Evolutionary conservation across 37 sponge, comb jelly and placozoan genomes (phyloP).

Genomic region (Chondrilla cf. caribensis): DNA sequence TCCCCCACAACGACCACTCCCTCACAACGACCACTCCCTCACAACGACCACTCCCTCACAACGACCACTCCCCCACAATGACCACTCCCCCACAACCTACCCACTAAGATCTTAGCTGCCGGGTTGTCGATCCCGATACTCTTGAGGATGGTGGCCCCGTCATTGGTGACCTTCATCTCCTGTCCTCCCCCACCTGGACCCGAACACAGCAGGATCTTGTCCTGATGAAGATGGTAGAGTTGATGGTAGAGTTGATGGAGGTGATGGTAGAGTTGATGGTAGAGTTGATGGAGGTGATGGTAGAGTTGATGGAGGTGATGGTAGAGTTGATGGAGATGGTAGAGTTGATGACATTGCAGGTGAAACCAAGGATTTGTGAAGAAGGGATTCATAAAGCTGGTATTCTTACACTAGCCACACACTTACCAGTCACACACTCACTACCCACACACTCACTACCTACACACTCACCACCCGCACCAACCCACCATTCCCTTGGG

Average conservation of each 20-base stretch:
- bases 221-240: slow-evolving; percentile 33
- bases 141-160: slow-evolving; percentile 96
- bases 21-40: too few relatives aligned
- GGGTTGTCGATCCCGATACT: slow-evolving; percentile 97
- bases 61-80: too few relatives aligned
- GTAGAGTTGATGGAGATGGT: background rate
- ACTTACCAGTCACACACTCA: too few relatives aligned
- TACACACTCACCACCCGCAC: background rate
- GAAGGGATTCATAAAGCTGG: too few relatives aligned
- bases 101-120: slow-evolving; percentile 94
- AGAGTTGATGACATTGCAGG: background rate
- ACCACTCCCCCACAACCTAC: slow-evolving; percentile 27
- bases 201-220: slow-evolving; percentile 66
- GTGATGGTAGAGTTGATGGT: background rate
- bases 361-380: too few relatives aligned
- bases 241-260: background rate
- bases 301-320: background rate
- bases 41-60: too few relatives aligned
- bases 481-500: slow-evolving; percentile 96
- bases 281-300: background rate
- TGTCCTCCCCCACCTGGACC: slow-evolving; percentile 53
- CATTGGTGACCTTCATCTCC: slow-evolving; percentile 85
- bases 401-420: too few relatives aligned
- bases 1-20: too few relatives aligned
- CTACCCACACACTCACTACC: background rate